Percentiles rank a stretch among this genome's conserved stretches.
Conservation (phyloP, 2,888 invertebrate genomes). For the Apeira syringaria region DNA sequence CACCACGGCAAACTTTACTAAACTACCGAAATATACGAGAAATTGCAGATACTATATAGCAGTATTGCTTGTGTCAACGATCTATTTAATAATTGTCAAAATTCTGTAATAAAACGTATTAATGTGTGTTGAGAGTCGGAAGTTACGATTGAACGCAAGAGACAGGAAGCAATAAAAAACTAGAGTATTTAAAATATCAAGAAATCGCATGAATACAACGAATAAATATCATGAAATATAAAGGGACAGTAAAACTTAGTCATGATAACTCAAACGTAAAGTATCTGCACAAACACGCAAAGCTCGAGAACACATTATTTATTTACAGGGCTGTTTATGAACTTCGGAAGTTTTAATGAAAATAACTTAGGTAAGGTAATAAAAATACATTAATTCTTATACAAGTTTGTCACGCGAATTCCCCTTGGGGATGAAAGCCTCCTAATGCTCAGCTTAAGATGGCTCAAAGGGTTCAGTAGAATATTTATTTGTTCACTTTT, state of each 20-base stretch:
- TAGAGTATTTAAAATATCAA: conserved; percentile 12
- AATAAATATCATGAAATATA: conserved; percentile 34
- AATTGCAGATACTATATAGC: no score
- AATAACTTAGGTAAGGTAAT: conserved; percentile 60
- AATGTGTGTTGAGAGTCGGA: conserved; percentile 11
- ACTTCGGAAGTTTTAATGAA: conserved; percentile 70
- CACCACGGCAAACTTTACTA: no score
- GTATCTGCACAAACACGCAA: conserved; percentile 55
- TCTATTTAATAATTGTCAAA: conserved; percentile 6
- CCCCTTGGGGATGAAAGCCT: conserved; percentile 7
- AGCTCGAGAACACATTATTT: conserved; percentile 57
- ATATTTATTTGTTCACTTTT: no score
- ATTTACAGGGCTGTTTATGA: conserved; percentile 65
- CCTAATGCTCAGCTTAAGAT: conserved; percentile 2
- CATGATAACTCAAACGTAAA: conserved; percentile 43
- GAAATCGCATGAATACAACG: conserved; percentile 26
- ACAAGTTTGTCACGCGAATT: conserved; percentile 64
- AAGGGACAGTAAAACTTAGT: conserved; percentile 39
- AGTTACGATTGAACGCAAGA: conserved; percentile 12
- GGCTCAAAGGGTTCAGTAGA: no score
- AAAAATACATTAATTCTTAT: conserved; percentile 69
- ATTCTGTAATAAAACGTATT: conserved; percentile 4
- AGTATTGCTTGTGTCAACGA: no score
- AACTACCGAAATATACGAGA: no score
- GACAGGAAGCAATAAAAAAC: conserved; percentile 21